Evolutionary conservation across 2,888 invertebrate species (phyloP).

Genomic region (Polietes domitor): DNA sequence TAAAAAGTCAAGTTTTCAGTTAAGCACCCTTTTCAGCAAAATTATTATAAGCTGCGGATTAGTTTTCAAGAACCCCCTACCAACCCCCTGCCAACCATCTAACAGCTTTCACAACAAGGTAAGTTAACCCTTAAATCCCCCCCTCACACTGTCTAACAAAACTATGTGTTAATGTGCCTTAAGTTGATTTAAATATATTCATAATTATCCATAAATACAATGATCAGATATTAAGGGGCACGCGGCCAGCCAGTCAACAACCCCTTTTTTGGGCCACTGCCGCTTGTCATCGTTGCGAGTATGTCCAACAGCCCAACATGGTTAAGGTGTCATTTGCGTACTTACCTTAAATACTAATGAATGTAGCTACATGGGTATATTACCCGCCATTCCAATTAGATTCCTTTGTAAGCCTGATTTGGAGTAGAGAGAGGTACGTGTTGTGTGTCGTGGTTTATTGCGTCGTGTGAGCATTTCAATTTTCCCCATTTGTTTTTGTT

Average conservation of each 20-base stretch:
- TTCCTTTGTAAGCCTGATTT: background rate
- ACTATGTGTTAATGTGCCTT: background rate
- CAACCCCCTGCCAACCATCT: background rate
- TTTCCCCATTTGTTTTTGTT: background rate
- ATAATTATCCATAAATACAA: constrained; percentile 12
- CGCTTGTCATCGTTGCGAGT: background rate
- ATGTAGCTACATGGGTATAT: too few species aligned
- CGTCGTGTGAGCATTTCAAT: constrained; percentile 28
- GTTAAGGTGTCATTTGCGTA: constrained; percentile 16
- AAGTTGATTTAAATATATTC: background rate
- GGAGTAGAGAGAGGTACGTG: background rate
- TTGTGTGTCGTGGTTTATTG: background rate
- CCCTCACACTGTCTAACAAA: background rate
- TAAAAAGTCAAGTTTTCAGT: too few species aligned
- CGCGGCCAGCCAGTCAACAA: background rate
- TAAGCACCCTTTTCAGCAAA: background rate
- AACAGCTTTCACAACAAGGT: background rate
- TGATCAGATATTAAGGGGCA: background rate
- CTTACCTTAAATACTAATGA: constrained; percentile 26
- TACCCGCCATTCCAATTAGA: constrained; percentile 20
- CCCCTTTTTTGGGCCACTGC: constrained; percentile 1
- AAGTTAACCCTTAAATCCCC: background rate
- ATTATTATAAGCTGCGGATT: background rate
- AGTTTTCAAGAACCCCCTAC: background rate
- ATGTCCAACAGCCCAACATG: constrained; percentile 10